These are phyloP conservation scores for Chymomyza costata DNA, from an alignment of 1,140 invertebrate species.

Conservation along the genomic window DNA sequence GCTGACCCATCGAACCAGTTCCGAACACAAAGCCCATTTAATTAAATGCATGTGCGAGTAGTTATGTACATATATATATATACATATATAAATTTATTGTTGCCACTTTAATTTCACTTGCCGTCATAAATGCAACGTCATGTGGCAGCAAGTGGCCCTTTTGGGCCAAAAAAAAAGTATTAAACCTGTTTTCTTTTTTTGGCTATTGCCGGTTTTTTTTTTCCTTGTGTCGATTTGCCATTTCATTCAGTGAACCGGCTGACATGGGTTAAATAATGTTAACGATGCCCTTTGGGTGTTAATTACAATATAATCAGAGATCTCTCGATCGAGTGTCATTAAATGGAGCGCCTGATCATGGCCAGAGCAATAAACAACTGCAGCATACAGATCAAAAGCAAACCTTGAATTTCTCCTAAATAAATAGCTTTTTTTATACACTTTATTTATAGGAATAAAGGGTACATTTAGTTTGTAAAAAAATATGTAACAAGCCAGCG, in stretches of 20 bases:
- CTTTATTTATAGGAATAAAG: too few relatives aligned
- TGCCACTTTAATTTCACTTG: slow-evolving; percentile 21
- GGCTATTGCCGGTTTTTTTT: slow-evolving; percentile 2
- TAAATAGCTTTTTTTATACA: too few relatives aligned
- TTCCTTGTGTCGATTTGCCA: background rate
- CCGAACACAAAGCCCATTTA: slow-evolving; percentile 46
- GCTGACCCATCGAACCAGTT: slow-evolving; percentile 47
- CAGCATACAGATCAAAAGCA: too few relatives aligned
- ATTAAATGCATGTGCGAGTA: slow-evolving; percentile 58
- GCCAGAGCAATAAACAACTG: too few relatives aligned
- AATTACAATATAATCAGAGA: slow-evolving; percentile 68
- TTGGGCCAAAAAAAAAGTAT: background rate
- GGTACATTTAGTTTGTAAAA: too few relatives aligned
- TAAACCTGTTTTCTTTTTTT: slow-evolving; percentile 50
- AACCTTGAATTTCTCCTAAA: too few relatives aligned
- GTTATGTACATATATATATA: too few relatives aligned
- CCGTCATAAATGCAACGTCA: slow-evolving; percentile 20
- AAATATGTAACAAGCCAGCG: too few relatives aligned
- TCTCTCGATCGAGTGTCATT: slow-evolving; percentile 67
- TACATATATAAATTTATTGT: too few relatives aligned
- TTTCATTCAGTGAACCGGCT: too few relatives aligned
- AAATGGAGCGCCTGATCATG: slow-evolving; percentile 50
- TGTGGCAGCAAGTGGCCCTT: slow-evolving; percentile 20
- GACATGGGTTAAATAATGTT: slow-evolving; percentile 64
- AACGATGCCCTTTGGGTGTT: slow-evolving; percentile 72